phyloP scores from a whole-genome alignment of 2,888 invertebrate genomes.

The Spicauda simplicius region DNA sequence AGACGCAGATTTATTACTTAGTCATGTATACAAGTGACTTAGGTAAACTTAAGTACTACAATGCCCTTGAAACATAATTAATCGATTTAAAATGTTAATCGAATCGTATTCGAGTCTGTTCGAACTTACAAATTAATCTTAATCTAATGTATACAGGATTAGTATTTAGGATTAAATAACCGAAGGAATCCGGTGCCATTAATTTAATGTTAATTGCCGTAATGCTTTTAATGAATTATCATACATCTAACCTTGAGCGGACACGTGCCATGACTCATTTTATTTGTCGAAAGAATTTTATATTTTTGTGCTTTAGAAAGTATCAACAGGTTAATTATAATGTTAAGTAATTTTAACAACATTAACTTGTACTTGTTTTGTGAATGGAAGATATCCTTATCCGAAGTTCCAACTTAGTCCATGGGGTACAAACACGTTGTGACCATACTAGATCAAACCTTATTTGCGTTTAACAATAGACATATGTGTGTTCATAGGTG shows the following conservation, averaged over 20 bases:
- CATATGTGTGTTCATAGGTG: too few relatives aligned
- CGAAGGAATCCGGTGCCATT: conserved; percentile 23
- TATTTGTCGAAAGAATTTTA: neutral
- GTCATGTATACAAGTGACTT: neutral
- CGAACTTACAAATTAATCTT: conserved; percentile 19
- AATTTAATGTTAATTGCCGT: conserved; percentile 7
- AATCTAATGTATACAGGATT: conserved; percentile 17
- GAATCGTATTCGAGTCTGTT: conserved; percentile 16
- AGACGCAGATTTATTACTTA: neutral
- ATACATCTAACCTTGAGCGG: neutral
- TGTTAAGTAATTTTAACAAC: too few relatives aligned
- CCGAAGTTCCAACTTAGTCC: too few relatives aligned
- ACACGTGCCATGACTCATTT: conserved; percentile 13
- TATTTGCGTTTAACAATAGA: too few relatives aligned
- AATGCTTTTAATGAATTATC: conserved; percentile 19
- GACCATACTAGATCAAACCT: too few relatives aligned
- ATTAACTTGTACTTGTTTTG: too few relatives aligned
- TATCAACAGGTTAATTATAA: too few relatives aligned
- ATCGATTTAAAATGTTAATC: conserved; percentile 26
- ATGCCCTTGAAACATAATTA: conserved; percentile 16
- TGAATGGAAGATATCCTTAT: too few relatives aligned
- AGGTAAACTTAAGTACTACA: too few relatives aligned
- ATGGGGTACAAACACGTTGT: too few relatives aligned
- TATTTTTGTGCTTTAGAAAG: neutral
- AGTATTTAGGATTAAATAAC: conserved; percentile 16